Conservation (phyloP, 2,113 vertebrate species). For the Trachemys scripta region DNA sequence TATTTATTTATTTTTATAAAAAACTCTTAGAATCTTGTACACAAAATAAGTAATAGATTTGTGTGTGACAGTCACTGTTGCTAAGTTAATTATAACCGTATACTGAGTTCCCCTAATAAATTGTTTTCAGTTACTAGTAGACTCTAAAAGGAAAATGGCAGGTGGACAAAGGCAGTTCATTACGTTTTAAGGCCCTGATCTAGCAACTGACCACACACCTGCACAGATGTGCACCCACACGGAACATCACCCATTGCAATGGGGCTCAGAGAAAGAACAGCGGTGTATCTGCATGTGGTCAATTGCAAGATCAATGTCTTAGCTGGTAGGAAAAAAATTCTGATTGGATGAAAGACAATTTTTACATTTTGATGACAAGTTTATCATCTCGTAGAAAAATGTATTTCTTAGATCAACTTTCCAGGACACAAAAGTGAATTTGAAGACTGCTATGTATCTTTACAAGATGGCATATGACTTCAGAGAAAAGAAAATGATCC, state of each 20-base stretch:
- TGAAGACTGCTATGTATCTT: not conserved
- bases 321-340: not conserved
- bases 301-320: not conserved
- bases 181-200: not conserved
- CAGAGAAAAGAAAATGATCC: not conserved
- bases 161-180: conserved; percentile 41
- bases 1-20: not conserved
- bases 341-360: not conserved
- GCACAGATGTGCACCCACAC: not conserved
- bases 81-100: conserved; percentile 38
- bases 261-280: not conserved
- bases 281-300: not conserved
- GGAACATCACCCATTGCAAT: not conserved
- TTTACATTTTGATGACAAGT: not conserved
- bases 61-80: not conserved
- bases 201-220: not conserved
- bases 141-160: conserved; percentile 25
- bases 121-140: conserved; percentile 11
- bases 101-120: conserved; percentile 37
- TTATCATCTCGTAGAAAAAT: not conserved
- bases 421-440: not conserved
- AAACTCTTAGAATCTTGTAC: not conserved
- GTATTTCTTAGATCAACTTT: not conserved
- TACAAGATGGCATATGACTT: not conserved
- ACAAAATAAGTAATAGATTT: conserved; percentile 26